Evolutionary conservation across 2,888 invertebrate species (phyloP), one percentile per base, ranked within the genome.

Genomic region (Sycophila texana): DNA sequence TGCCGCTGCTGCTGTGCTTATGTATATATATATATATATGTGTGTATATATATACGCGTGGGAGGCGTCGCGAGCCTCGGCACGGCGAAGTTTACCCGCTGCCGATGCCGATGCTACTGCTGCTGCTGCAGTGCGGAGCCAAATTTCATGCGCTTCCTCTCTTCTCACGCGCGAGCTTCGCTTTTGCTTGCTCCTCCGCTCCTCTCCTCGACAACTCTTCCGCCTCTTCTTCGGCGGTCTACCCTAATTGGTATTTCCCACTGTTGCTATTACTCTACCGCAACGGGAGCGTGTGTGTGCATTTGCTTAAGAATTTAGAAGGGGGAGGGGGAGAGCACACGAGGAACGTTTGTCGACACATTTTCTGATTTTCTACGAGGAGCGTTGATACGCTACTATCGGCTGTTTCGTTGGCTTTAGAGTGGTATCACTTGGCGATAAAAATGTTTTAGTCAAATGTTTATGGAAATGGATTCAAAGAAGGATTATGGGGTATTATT

Each of bases 31-130:
- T 70, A 80, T 68, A 63, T n/a, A n/a, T n/a, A n/a, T n/a, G n/a
- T 75, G 60, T 78, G n/a, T 16, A 77, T 74, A 60, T 78, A 63
- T 70, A 80, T 68, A 63, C 74, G 80, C 70, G 67, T 71, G 79
- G 47, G 68, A 55, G 58, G 68, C 13, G 12, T 30, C 39, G 39
- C 39, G 39, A 39, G 39, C 39, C 39, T 67, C 22, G 51, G 14
- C 53, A 39, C 51, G 22, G 39, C 53, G 55, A 65, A 73, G 73
- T 65, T 72, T 72, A n/a, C 72, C 51, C 61, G 12, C 51, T 10
- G 22, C 13, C 14, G 26, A 20, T 18, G 51, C 49, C 26, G 26
- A 20, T 18, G 51, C 49, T 53, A 16, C 55, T 20, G 61, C 5
- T 51, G 47, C 30, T 60, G 58, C 53, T 67, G 51, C 26, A 67